phyloP scores from a whole-genome alignment of 1,140 invertebrate genomes.

The Scaptodrosophila lebanonensis region DNA sequence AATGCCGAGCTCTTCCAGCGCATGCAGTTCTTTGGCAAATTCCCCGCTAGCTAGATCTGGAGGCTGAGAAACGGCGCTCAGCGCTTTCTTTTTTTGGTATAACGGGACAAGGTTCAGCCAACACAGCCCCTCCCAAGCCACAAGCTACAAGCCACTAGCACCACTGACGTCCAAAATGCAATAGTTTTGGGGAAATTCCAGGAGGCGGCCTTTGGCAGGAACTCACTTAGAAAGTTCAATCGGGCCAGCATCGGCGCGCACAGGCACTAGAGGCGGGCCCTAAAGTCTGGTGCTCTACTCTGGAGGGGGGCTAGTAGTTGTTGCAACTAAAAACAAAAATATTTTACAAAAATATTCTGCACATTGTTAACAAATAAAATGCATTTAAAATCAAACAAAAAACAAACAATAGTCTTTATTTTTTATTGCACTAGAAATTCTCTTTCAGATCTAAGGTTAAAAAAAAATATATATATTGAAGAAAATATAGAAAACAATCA shows the following conservation, averaged over 20 bases:
- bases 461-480: too few relatives aligned
- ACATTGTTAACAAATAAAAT: too few relatives aligned
- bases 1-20: constrained; percentile 67
- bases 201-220: constrained; percentile 3
- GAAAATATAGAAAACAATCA: too few relatives aligned
- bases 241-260: constrained; percentile 3
- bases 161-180: constrained; percentile 62
- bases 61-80: constrained; percentile 33
- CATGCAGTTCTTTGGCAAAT: constrained; percentile 75
- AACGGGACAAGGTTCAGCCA: constrained; percentile 39
- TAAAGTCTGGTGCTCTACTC: background rate
- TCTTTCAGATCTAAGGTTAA: too few relatives aligned
- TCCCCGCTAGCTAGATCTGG: constrained; percentile 57
- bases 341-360: too few relatives aligned
- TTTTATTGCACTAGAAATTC: too few relatives aligned
- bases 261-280: background rate
- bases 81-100: constrained; percentile 65
- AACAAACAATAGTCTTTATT: too few relatives aligned
- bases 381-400: too few relatives aligned
- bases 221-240: constrained; percentile 2
- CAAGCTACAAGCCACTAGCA: constrained; percentile 8
- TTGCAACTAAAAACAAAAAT: too few relatives aligned
- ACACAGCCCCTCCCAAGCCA: too few relatives aligned
- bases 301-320: too few relatives aligned
- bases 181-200: constrained; percentile 24